These are phyloP conservation scores for Brachymystax lenok DNA, from an alignment of 2,797 vertebrate genomes.

Conservation along the genomic window DNA sequence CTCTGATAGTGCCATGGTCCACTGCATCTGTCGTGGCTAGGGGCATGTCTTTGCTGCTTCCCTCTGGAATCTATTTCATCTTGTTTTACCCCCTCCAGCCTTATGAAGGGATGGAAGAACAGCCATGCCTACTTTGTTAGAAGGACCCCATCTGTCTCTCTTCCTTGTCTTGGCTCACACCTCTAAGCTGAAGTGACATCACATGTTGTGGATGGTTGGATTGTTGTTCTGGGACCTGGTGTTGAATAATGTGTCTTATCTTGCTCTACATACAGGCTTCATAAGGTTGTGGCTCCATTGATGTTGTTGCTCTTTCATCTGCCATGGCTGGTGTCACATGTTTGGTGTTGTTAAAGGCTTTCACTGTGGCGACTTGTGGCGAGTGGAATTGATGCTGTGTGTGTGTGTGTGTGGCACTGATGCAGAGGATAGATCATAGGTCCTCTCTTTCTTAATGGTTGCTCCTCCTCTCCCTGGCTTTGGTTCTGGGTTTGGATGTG, in stretches of 20 bases:
- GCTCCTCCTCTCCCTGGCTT: neutral
- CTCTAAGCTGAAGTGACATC: neutral
- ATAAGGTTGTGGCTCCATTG: conserved; percentile 15
- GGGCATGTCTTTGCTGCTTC: neutral
- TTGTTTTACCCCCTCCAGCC: neutral
- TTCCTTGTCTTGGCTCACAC: neutral
- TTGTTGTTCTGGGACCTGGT: neutral
- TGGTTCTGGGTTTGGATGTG: neutral
- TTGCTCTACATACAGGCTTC: neutral
- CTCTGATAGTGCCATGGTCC: neutral
- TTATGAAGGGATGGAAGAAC: neutral
- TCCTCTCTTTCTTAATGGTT: neutral
- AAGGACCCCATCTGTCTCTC: neutral
- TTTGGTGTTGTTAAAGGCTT: conserved; percentile 14
- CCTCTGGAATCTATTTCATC: neutral
- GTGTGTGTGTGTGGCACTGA: neutral
- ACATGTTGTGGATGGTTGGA: neutral
- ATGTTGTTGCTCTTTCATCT: conserved; percentile 33
- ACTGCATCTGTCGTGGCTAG: neutral
- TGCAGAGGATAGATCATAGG: neutral
- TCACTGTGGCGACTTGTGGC: neutral
- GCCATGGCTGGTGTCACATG: conserved; percentile 10
- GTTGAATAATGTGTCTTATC: neutral
- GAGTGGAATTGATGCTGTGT: neutral
- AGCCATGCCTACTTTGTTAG: neutral